Conservation (phyloP, 2,888 invertebrate genomes). For the Sisyra nigra region DNA sequence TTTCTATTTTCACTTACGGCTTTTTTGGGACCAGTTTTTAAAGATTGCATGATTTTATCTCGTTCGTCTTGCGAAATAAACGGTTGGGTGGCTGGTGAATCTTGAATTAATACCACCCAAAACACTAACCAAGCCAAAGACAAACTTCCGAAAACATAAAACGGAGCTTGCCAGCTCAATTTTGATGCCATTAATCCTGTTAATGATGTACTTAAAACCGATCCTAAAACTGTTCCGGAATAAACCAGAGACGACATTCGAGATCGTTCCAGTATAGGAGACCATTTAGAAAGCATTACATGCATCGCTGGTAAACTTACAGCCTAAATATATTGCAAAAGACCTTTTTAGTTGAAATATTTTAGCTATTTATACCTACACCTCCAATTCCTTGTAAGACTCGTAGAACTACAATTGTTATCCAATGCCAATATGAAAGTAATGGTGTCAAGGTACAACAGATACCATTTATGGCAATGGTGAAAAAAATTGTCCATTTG, state of each 20-base stretch:
- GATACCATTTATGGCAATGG: conserved; percentile 57
- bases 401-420: conserved; percentile 40
- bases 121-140: conserved; percentile 57
- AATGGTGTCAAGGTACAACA: conserved; percentile 64
- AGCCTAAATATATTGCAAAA: conserved; percentile 30
- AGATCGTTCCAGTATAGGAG: conserved; percentile 74
- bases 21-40: conserved; percentile 22
- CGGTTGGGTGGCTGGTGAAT: conserved; percentile 46
- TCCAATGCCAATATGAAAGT: conserved; percentile 47
- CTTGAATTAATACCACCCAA: conserved; percentile 51
- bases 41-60: conserved; percentile 43
- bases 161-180: conserved; percentile 64
- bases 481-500: conserved; percentile 75
- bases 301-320: conserved; percentile 88
- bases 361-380: conserved; percentile 24
- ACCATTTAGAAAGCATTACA: conserved; percentile 76
- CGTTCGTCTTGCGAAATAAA: conserved; percentile 51
- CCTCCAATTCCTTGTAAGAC: conserved; percentile 60
- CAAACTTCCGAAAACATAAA: conserved; percentile 63
- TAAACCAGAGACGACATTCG: conserved; percentile 69
- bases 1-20: not conserved
- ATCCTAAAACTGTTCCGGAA: conserved; percentile 74
- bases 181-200: conserved; percentile 62
- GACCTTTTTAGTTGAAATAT: not conserved
- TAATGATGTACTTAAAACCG: conserved; percentile 61